These are phyloP conservation scores for Tenthredo livida DNA, from an alignment of 2,888 invertebrate genomes.

Conservation along the genomic window DNA sequence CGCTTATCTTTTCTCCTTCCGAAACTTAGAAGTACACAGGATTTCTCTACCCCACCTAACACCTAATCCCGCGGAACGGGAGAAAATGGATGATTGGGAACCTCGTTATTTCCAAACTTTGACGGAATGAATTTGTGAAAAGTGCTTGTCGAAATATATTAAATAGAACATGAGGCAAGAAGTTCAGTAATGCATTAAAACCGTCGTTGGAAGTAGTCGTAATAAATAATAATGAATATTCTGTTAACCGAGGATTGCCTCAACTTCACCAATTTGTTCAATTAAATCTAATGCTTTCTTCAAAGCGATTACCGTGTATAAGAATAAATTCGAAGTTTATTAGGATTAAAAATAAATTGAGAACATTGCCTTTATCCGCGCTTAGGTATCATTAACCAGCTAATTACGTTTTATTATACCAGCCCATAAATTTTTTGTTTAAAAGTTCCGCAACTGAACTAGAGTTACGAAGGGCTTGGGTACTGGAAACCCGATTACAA, in stretches of 20 bases:
- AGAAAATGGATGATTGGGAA: too few species aligned
- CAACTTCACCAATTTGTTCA: neutral
- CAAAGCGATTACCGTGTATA: neutral
- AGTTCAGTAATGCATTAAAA: neutral
- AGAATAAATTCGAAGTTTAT: neutral
- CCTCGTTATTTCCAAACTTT: neutral
- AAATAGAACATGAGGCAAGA: neutral
- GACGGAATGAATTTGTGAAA: neutral
- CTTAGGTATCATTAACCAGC: neutral
- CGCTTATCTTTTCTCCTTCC: neutral
- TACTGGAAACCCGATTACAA: constrained; percentile 8
- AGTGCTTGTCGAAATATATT: neutral
- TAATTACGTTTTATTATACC: neutral
- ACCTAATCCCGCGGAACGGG: neutral
- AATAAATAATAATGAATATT: neutral
- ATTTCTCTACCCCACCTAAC: neutral
- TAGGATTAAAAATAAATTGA: neutral
- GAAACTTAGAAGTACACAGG: neutral
- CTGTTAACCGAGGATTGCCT: neutral
- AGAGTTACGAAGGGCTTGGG: neutral
- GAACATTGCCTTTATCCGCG: neutral
- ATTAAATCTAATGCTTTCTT: neutral
- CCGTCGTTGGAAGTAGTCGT: neutral
- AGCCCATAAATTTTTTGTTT: neutral
- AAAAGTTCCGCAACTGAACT: constrained; percentile 5